Evolutionary conservation across 2,113 vertebrate genomes (phyloP), one percentile per base, ranked within the genome.

Genomic region (Hypomesus transpacificus): DNA sequence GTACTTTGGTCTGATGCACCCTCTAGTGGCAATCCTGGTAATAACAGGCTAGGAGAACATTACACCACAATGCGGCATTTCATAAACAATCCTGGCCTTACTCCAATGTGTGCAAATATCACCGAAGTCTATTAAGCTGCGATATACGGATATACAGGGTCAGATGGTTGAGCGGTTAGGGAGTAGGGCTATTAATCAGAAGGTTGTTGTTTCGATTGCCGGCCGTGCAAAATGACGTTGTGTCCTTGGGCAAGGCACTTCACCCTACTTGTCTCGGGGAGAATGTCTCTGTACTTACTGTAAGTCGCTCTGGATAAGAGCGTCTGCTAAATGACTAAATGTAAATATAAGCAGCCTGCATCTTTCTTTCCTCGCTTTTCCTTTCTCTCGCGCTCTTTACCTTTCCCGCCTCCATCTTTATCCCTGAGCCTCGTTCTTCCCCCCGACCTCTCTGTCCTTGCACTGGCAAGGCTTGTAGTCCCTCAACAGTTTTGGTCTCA

Each of bases 1-100:
- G 18, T 20, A 8, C 14, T 61, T 22, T 17, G 39, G 3, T 61
- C 13, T 24, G 22, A 20, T 0, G 11, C 53, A 73, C 14, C 66
- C 34, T 66, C 79, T 70, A 16, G 34, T 65, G 66, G 21, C 13
- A 53, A 52, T 14, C 52, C 2, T 22, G 31, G 4, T 34, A n/a
- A 28, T 2, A 22, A 61, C 28, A 64, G 28, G 39, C 39, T 46
- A 2, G 9, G 39, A 7, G 39, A 7, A 11, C 39, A 46, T 46
- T 13, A 46, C 5, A 46, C 39, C 39, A 11, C 39, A 46, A 46
- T 46, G 39, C 39, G 39, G 39, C 56, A 20, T n/a, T 58, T 58
- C 21, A 21, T 21, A 21, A 58, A 18, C 56, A 21, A 20, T 58
- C 20, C n/a, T 58, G 56, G 31, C 31, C 31, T 54, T 14, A 24